These are phyloP conservation scores for Myopa tessellatipennis DNA, from an alignment of 2,888 invertebrate genomes.

Conservation along the genomic window DNA sequence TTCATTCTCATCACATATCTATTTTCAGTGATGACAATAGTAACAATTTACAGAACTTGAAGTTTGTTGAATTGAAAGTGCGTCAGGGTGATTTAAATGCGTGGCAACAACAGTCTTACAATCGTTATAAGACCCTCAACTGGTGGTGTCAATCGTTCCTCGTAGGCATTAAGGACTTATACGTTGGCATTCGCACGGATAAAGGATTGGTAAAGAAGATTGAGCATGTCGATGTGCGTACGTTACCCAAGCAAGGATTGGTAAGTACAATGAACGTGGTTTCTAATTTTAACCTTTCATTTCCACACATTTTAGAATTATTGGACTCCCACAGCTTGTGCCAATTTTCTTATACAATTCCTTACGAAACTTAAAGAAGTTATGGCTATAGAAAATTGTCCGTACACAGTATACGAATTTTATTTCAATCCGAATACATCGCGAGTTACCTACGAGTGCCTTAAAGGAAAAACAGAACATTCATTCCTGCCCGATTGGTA, in stretches of 20 bases:
- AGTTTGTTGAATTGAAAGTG: constrained; percentile 81
- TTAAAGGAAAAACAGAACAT: constrained; percentile 49
- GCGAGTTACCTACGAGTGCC: constrained; percentile 47
- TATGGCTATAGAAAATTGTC: constrained; percentile 57
- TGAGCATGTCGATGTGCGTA: constrained; percentile 69
- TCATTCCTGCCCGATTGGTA: constrained; percentile 60
- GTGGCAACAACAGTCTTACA: constrained; percentile 72
- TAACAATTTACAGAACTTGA: constrained; percentile 54
- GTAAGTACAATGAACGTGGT: constrained; percentile 51
- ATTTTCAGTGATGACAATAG: constrained; percentile 17
- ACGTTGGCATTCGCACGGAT: constrained; percentile 79
- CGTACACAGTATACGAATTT: constrained; percentile 57
- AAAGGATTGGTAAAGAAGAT: constrained; percentile 75
- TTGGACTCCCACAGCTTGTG: constrained; percentile 74
- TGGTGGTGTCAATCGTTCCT: constrained; percentile 87
- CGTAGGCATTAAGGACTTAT: constrained; percentile 75
- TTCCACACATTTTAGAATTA: constrained; percentile 69
- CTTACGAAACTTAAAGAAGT: constrained; percentile 70
- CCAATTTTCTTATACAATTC: constrained; percentile 77
- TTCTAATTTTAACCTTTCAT: constrained; percentile 8
- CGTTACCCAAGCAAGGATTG: constrained; percentile 70
- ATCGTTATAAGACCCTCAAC: constrained; percentile 71
- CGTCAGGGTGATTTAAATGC: constrained; percentile 70
- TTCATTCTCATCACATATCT: background rate
- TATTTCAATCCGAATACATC: constrained; percentile 52